phyloP scores from a whole-genome alignment of 2,888 invertebrate species.

The Branchipolynoe longqiensis region DNA sequence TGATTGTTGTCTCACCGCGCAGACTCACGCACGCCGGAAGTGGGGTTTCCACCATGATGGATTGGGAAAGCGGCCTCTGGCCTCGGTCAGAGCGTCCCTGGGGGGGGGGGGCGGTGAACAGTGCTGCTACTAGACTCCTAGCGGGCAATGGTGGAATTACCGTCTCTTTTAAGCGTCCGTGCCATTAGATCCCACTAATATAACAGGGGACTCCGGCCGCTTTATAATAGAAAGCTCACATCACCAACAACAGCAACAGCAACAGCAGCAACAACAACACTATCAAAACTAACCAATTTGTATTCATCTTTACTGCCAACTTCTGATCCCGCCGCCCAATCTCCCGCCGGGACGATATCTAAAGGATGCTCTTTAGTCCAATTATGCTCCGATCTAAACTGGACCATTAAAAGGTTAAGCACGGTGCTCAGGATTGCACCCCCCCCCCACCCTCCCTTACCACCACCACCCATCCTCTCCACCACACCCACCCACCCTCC shows the following conservation, averaged over 20 bases:
- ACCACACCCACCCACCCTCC: too few relatives aligned
- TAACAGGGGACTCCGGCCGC: conserved; percentile 36
- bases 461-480: too few relatives aligned
- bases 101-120: too few relatives aligned
- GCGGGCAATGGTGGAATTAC: conserved; percentile 49
- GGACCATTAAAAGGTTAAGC: conserved; percentile 1
- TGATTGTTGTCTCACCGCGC: conserved; percentile 50
- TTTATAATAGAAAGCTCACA: too few relatives aligned
- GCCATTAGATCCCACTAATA: conserved; percentile 39
- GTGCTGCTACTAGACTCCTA: conserved; percentile 28
- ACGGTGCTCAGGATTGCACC: not conserved
- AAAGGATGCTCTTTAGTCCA: not conserved
- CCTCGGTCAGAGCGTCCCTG: not conserved
- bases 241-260: too few relatives aligned
- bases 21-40: conserved; percentile 45
- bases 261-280: too few relatives aligned
- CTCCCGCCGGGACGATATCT: conserved; percentile 12
- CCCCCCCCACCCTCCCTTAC: too few relatives aligned
- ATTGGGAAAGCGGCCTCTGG: conserved; percentile 8
- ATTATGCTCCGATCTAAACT: conserved; percentile 10
- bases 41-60: conserved; percentile 46
- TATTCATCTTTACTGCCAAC: conserved; percentile 23
- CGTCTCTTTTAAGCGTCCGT: conserved; percentile 22
- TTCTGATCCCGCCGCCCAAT: conserved; percentile 35
- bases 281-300: conserved; percentile 32